These are phyloP conservation scores for Kryptolebias ocellatus DNA, from an alignment of 2,797 vertebrate genomes.

Conservation along the genomic window DNA sequence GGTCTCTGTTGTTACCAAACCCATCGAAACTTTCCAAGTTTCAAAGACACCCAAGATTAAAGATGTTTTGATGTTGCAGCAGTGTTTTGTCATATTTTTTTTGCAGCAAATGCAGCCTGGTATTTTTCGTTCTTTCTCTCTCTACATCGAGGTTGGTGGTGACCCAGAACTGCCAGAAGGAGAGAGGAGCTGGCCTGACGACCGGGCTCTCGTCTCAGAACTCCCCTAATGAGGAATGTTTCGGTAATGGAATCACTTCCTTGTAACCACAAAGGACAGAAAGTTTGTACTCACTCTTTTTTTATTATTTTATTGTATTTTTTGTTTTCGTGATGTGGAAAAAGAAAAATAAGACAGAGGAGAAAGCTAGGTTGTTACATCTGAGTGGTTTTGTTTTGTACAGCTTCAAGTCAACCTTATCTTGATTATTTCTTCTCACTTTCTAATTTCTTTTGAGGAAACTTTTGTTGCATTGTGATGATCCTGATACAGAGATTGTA, in stretches of 20 bases:
- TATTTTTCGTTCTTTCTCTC: constrained; percentile 47
- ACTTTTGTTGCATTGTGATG: constrained; percentile 43
- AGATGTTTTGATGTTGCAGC: constrained; percentile 77
- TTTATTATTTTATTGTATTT: constrained; percentile 11
- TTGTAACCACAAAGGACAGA: constrained; percentile 61
- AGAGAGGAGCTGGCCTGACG: constrained; percentile 50
- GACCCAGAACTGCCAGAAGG: constrained; percentile 77
- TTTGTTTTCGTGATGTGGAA: too few relatives aligned
- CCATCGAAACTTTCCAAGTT: constrained; percentile 66
- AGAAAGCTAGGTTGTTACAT: constrained; percentile 43
- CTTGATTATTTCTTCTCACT: constrained; percentile 26
- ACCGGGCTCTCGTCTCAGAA: constrained; percentile 42
- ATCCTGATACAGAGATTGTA: constrained; percentile 41
- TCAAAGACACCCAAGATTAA: constrained; percentile 74
- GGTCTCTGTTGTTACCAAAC: constrained; percentile 56
- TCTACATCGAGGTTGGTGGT: constrained; percentile 53
- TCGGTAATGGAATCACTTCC: constrained; percentile 56
- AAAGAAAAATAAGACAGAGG: constrained; percentile 2
- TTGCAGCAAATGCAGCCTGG: constrained; percentile 53
- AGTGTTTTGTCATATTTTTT: constrained; percentile 59
- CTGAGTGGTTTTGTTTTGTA: constrained; percentile 40
- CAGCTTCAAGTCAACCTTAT: constrained; percentile 27
- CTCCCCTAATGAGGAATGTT: constrained; percentile 67
- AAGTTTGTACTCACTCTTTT: constrained; percentile 53
- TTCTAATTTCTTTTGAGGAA: constrained; percentile 34